Evolutionary conservation across 2,888 invertebrate species (phyloP).

Genomic region (Opisthograptis luteolata): DNA sequence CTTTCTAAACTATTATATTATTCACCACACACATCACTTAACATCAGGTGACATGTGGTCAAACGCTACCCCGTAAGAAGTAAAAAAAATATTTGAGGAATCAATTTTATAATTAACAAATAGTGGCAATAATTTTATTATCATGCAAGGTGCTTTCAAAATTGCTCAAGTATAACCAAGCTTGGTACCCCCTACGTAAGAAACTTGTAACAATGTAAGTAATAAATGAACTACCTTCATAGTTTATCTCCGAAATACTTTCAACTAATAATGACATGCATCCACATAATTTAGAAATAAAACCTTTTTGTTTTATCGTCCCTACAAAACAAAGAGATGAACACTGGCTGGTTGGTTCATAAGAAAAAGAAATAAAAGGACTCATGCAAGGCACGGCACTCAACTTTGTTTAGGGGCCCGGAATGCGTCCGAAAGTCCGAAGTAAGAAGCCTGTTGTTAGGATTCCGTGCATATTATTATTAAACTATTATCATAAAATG

Average conservation of each 20-base stretch:
- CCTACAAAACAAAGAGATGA: constrained; percentile 26
- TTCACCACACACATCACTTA: too few relatives aligned
- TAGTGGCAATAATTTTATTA: too few relatives aligned
- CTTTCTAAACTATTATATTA: constrained; percentile 46
- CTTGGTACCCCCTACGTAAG: too few relatives aligned
- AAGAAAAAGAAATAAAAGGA: constrained; percentile 28
- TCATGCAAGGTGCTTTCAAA: too few relatives aligned
- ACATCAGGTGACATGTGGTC: too few relatives aligned
- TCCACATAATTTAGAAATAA: constrained; percentile 8
- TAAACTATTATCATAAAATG: constrained; percentile 56
- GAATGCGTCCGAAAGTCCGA: constrained; percentile 51
- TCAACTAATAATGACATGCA: constrained; percentile 4
- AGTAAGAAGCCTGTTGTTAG: constrained; percentile 36
- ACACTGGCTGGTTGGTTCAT: constrained; percentile 22
- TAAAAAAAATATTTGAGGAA: too few relatives aligned
- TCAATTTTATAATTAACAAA: too few relatives aligned
- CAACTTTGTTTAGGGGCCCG: constrained; percentile 50
- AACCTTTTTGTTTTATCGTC: constrained; percentile 9
- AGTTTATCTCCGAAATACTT: too few relatives aligned
- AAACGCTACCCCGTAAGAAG: too few relatives aligned
- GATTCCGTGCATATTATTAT: constrained; percentile 54
- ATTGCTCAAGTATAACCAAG: too few relatives aligned
- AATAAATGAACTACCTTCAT: background rate
- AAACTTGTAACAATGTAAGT: too few relatives aligned
- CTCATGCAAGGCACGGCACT: constrained; percentile 24